These are phyloP conservation scores for Bettongia penicillata DNA, from an alignment of 2,113 vertebrate species.

Conservation along the genomic window DNA sequence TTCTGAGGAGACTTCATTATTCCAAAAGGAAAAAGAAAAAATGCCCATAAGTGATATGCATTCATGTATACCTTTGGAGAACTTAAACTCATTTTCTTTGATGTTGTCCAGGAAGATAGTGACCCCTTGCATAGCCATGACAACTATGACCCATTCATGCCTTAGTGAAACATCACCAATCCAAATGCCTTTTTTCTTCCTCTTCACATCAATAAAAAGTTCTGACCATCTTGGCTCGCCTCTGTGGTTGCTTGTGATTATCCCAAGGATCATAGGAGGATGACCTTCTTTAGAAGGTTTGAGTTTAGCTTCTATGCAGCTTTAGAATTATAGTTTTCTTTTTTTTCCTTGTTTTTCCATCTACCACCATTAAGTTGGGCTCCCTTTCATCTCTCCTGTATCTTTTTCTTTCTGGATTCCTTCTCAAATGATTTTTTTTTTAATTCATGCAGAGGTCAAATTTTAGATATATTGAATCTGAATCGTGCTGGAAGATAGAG, in stretches of 20 bases:
- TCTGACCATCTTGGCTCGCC: background rate
- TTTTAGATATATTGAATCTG: background rate
- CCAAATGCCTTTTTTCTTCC: background rate
- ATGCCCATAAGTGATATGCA: background rate
- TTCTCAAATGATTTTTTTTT: background rate
- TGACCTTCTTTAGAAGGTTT: background rate
- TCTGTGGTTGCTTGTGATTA: background rate
- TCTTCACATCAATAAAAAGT: background rate
- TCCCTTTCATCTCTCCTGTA: background rate
- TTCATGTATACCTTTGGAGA: background rate
- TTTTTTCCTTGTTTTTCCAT: background rate
- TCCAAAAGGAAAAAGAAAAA: background rate
- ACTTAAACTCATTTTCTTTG: background rate
- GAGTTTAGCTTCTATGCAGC: background rate
- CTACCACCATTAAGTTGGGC: background rate
- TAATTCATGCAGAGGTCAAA: background rate
- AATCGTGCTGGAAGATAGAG: background rate
- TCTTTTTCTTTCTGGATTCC: background rate
- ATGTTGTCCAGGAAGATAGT: background rate
- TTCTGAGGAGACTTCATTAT: background rate
- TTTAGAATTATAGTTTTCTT: background rate
- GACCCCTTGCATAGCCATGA: background rate
- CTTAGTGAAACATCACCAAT: background rate
- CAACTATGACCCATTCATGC: background rate
- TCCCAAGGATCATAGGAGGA: background rate